Evolutionary conservation across 2,888 invertebrate genomes (phyloP).

Genomic region (Cheilosia soror): DNA sequence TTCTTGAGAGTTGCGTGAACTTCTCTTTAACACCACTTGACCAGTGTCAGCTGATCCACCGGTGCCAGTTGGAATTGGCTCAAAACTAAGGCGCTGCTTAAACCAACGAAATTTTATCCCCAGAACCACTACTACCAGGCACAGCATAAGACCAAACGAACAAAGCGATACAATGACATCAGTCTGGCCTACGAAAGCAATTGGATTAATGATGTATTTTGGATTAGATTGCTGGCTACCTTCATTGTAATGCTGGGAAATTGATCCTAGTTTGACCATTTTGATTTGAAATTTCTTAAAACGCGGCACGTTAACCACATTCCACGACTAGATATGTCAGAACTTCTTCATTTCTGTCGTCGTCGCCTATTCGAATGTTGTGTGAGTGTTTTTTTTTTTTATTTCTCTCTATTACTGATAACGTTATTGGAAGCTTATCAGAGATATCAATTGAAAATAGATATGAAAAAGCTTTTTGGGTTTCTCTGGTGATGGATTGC

Average conservation of each 20-base stretch:
- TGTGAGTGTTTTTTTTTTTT: slow-evolving; percentile 26
- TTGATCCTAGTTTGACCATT: slow-evolving; percentile 68
- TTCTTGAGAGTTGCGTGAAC: slow-evolving; percentile 63
- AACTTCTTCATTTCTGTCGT: slow-evolving; percentile 73
- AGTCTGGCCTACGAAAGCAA: slow-evolving; percentile 34
- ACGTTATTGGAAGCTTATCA: slow-evolving; percentile 77
- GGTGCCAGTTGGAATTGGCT: slow-evolving; percentile 76
- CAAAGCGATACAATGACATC: slow-evolving; percentile 60
- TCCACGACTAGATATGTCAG: slow-evolving; percentile 66
- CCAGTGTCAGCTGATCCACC: slow-evolving; percentile 65
- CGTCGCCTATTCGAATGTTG: slow-evolving; percentile 42
- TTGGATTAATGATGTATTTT: neutral
- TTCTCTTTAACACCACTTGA: slow-evolving; percentile 52
- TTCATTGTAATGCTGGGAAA: slow-evolving; percentile 16
- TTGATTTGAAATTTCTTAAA: slow-evolving; percentile 3
- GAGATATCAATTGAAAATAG: slow-evolving; percentile 50
- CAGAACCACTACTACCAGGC: slow-evolving; percentile 80
- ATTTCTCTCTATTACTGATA: slow-evolving; percentile 30
- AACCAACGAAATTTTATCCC: slow-evolving; percentile 85
- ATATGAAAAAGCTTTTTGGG: slow-evolving; percentile 57
- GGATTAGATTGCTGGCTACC: slow-evolving; percentile 21
- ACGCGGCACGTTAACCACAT: slow-evolving; percentile 43
- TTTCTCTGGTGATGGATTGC: slow-evolving; percentile 1
- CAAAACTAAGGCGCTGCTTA: slow-evolving; percentile 82
- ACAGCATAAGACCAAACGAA: slow-evolving; percentile 76